A percentile compares a stretch with the other conserved stretches of the same genome.
phyloP scores from a whole-genome alignment of 2,888 invertebrate genomes.

The Lasioglossum leucozonium region DNA sequence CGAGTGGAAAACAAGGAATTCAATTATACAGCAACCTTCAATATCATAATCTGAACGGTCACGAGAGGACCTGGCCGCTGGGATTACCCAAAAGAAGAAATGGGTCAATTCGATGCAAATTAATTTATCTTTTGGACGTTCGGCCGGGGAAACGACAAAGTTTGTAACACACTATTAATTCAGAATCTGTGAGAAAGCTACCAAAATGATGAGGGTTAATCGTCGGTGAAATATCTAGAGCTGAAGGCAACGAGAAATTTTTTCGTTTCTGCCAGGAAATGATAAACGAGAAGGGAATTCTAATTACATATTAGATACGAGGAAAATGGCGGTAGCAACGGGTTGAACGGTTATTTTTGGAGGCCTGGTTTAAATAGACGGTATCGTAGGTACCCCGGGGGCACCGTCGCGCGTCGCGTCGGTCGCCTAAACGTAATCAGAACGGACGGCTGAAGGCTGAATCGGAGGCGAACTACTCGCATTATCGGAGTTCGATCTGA shows the following conservation, averaged over 20 bases:
- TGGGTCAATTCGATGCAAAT: conserved; percentile 29
- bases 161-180: background rate
- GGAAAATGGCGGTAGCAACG: background rate
- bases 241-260: background rate
- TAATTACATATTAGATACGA: background rate
- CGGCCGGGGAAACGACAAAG: background rate
- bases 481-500: conserved; percentile 37
- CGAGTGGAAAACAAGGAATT: background rate
- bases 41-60: conserved; percentile 33
- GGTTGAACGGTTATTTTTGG: background rate
- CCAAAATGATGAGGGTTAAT: background rate
- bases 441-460: background rate
- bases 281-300: background rate
- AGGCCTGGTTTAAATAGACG: background rate
- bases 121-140: conserved; percentile 18
- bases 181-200: background rate
- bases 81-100: conserved; percentile 8
- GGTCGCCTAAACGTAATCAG: conserved; percentile 11
- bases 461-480: background rate
- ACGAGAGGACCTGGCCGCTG: conserved; percentile 33
- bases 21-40: conserved; percentile 38
- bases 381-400: background rate
- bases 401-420: background rate
- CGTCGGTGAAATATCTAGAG: background rate
- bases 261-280: background rate